phyloP scores from a whole-genome alignment of 2,888 invertebrate species.

The Caenorhabditis japonica region DNA sequence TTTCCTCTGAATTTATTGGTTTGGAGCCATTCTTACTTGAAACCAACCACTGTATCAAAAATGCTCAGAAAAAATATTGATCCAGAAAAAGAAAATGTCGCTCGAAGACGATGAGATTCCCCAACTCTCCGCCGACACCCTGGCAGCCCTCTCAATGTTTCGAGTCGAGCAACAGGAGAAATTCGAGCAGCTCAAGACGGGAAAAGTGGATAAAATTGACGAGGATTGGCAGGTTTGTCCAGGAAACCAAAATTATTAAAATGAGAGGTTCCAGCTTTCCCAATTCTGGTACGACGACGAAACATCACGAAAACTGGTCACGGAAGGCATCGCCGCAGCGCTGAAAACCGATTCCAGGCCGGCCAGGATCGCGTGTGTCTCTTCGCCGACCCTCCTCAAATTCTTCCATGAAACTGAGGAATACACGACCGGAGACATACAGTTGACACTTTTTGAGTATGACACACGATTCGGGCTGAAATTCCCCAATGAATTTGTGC shows the following conservation, averaged over 20 bases:
- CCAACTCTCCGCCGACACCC: conserved; percentile 54
- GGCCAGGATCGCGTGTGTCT: conserved; percentile 57
- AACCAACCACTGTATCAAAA: not conserved
- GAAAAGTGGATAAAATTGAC: conserved; percentile 41
- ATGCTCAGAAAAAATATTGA: conserved; percentile 1
- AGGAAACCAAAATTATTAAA: not conserved
- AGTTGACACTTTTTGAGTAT: conserved; percentile 83
- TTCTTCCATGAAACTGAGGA: conserved; percentile 61
- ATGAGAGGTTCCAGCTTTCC: conserved; percentile 85
- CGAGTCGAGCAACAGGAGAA: conserved; percentile 36
- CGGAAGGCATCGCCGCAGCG: conserved; percentile 44
- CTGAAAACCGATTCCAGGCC: not conserved
- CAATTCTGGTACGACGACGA: conserved; percentile 95
- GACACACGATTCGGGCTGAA: conserved; percentile 85
- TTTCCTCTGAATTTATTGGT: not conserved
- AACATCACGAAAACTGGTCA: conserved; percentile 81
- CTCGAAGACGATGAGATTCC: conserved; percentile 53
- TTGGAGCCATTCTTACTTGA: not conserved
- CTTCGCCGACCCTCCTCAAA: conserved; percentile 63
- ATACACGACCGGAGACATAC: conserved; percentile 43
- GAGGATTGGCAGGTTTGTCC: conserved; percentile 72
- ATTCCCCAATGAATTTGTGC: conserved; percentile 85
- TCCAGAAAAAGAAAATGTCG: conserved; percentile 23
- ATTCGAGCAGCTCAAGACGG: conserved; percentile 14
- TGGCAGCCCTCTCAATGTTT: conserved; percentile 54